Evolutionary conservation across 2,888 invertebrate genomes (phyloP).

Genomic region (Sphaerophoria taeniata): DNA sequence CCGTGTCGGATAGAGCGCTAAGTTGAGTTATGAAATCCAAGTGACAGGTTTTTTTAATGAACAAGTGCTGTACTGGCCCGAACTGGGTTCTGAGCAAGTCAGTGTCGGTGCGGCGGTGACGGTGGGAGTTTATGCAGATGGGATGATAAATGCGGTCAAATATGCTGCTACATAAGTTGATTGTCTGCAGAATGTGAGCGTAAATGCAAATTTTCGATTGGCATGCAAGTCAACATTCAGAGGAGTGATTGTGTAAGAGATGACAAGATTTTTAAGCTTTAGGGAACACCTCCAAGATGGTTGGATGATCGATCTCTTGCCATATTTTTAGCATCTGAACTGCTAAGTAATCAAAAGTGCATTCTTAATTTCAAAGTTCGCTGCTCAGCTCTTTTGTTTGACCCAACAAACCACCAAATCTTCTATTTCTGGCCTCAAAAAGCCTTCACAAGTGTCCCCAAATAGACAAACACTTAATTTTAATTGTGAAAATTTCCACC

Average conservation of each 20-base stretch:
- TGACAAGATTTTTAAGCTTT: slow-evolving; percentile 38
- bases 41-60: slow-evolving; percentile 70
- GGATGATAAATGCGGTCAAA: slow-evolving; percentile 63
- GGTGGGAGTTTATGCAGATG: slow-evolving; percentile 39
- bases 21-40: slow-evolving; percentile 70
- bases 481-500: slow-evolving; percentile 25
- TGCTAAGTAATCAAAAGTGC: too few relatives aligned
- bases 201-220: slow-evolving; percentile 57
- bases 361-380: background rate
- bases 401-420: background rate
- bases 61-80: slow-evolving; percentile 48
- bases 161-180: slow-evolving; percentile 59
- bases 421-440: background rate
- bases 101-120: background rate
- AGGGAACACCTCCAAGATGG: background rate
- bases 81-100: too few relatives aligned
- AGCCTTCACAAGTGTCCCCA: too few relatives aligned
- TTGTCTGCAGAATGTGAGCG: slow-evolving; percentile 28
- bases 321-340: too few relatives aligned
- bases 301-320: background rate
- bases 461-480: background rate
- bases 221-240: slow-evolving; percentile 43
- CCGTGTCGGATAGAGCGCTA: background rate
- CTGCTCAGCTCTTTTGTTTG: slow-evolving; percentile 18
- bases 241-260: slow-evolving; percentile 54